Conservation (phyloP, 2,113 vertebrate species). For the Muntiacus reevesi region DNA sequence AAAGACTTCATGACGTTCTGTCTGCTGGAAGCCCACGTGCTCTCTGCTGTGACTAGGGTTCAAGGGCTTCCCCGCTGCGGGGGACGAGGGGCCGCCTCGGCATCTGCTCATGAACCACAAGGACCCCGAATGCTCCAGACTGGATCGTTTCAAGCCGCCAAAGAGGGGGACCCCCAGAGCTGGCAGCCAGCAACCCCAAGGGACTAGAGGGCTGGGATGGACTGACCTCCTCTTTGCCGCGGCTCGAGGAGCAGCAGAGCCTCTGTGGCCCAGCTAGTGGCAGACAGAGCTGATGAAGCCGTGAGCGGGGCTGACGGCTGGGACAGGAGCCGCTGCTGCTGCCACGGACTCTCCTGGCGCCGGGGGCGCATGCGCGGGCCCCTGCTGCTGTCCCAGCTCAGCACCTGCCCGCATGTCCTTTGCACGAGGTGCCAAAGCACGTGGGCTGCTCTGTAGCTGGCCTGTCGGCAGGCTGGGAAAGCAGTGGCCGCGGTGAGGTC, state of each 20-base stretch:
- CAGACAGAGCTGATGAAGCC: slow-evolving; percentile 12
- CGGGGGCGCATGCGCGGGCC: neutral
- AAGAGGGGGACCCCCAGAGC: slow-evolving; percentile 28
- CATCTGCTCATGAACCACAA: slow-evolving; percentile 65
- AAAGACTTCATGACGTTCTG: neutral
- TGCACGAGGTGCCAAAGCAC: neutral
- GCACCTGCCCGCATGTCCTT: slow-evolving; percentile 53
- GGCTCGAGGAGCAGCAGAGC: slow-evolving; percentile 22
- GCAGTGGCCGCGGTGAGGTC: slow-evolving; percentile 49
- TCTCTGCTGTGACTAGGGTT: neutral
- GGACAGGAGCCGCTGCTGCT: neutral
- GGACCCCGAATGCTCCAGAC: slow-evolving; percentile 45
- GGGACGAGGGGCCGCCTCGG: slow-evolving; percentile 27
- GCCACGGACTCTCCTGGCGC: neutral
- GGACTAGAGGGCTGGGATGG: slow-evolving; percentile 55
- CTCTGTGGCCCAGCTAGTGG: slow-evolving; percentile 67
- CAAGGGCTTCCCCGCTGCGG: slow-evolving; percentile 38
- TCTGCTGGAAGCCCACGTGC: neutral
- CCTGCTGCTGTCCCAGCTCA: neutral
- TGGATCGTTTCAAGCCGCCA: slow-evolving; percentile 47
- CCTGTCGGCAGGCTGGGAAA: neutral
- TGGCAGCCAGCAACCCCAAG: slow-evolving; percentile 41
- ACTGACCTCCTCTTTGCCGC: slow-evolving; percentile 10
- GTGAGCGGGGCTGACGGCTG: neutral
- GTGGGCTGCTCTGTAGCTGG: neutral